phyloP scores from a whole-genome alignment of 2,797 vertebrate species.

The Numenius phaeopus region DNA sequence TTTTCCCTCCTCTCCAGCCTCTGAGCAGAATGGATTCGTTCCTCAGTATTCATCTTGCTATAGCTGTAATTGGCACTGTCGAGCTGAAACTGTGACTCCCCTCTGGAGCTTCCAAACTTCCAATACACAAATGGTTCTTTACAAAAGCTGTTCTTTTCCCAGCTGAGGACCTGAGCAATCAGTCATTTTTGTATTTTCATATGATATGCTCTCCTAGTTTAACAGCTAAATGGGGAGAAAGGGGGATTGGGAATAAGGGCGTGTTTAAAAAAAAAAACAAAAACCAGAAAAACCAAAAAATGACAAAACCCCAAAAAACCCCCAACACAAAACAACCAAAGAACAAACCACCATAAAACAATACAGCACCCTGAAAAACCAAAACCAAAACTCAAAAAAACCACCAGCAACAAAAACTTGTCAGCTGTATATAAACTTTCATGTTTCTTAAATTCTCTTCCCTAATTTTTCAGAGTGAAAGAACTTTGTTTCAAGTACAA shows the following conservation, averaged over 20 bases:
- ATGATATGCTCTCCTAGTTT: background rate
- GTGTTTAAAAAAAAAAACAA: background rate
- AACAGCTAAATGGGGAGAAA: background rate
- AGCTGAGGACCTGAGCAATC: background rate
- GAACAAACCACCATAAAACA: background rate
- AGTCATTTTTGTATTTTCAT: background rate
- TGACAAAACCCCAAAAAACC: background rate
- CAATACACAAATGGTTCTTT: background rate
- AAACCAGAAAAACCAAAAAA: background rate
- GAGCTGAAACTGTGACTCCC: background rate
- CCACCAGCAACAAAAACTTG: background rate
- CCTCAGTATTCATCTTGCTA: background rate
- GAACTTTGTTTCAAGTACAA: background rate
- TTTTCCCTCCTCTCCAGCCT: background rate
- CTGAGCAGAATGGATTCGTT: background rate
- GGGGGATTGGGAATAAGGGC: background rate
- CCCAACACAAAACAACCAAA: background rate
- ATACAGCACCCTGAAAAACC: background rate
- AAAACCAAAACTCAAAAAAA: background rate
- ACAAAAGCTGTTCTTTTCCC: background rate
- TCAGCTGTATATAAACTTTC: background rate
- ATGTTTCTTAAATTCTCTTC: background rate
- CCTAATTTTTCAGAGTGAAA: background rate
- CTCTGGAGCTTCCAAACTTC: background rate
- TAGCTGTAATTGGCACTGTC: conserved; percentile 13